Percentiles rank a stretch among this genome's conserved stretches.
phyloP scores from a whole-genome alignment of 2,113 vertebrate genomes.

The Argyrosomus japonicus region DNA sequence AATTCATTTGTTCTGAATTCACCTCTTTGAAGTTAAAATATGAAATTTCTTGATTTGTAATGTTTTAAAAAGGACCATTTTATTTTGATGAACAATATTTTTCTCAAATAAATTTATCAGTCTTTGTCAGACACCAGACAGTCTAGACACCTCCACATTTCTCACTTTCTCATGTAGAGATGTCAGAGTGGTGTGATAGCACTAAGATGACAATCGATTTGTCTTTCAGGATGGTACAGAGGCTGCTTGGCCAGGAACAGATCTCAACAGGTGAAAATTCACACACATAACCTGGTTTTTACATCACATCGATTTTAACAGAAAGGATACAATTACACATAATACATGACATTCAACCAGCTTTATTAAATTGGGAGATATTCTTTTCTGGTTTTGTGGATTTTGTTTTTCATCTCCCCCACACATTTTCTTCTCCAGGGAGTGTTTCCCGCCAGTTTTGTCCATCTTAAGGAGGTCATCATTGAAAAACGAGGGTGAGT shows the following conservation, averaged over 20 bases:
- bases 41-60: too few species aligned
- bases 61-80: too few species aligned
- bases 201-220: conserved; percentile 11
- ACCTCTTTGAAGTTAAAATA: too few species aligned
- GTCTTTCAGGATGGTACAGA: conserved; percentile 90
- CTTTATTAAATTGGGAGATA: background rate
- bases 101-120: background rate
- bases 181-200: background rate
- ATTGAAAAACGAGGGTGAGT: conserved; percentile 91
- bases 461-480: conserved; percentile 90
- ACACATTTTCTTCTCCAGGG: conserved; percentile 82
- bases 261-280: conserved; percentile 86
- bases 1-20: too few species aligned
- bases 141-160: background rate
- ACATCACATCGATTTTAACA: conserved; percentile 14
- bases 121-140: too few species aligned
- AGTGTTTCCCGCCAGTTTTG: conserved; percentile 92
- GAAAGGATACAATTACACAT: background rate
- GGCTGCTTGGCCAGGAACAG: conserved; percentile 91
- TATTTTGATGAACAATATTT: too few species aligned
- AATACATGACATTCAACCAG: background rate
- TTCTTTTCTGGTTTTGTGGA: conserved; percentile 6
- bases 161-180: background rate
- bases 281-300: background rate
- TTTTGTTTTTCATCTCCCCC: background rate